Conservation (phyloP, 2,797 vertebrate species). For the Microctenopoma stevenorrisi region DNA sequence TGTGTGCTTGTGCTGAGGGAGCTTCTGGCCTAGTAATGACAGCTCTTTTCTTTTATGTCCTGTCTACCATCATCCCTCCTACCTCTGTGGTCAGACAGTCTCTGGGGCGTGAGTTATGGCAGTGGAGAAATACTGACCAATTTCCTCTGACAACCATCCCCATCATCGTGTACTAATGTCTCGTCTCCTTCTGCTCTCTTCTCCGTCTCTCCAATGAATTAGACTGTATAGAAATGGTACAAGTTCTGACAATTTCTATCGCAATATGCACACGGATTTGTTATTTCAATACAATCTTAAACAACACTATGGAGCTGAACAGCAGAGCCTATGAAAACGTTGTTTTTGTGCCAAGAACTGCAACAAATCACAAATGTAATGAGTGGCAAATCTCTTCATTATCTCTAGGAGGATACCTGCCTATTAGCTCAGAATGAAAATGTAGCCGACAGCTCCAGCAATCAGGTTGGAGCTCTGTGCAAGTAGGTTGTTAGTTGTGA, state of each 20-base stretch:
- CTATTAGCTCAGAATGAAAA: too few relatives aligned
- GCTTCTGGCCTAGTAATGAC: slow-evolving; percentile 35
- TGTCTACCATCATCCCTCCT: slow-evolving; percentile 51
- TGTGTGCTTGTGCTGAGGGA: slow-evolving; percentile 13
- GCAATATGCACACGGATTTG: neutral
- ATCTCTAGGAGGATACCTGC: neutral
- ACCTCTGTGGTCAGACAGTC: slow-evolving; percentile 44
- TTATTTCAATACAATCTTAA: neutral
- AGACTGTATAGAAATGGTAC: neutral
- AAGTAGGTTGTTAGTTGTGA: too few relatives aligned
- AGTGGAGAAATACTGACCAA: slow-evolving; percentile 59
- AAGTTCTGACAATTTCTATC: neutral
- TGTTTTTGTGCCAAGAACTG: neutral
- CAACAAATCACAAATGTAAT: neutral
- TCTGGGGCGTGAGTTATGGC: slow-evolving; percentile 53
- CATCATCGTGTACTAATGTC: slow-evolving; percentile 42
- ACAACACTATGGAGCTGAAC: neutral
- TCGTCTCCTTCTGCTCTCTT: slow-evolving; percentile 3
- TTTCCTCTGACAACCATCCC: slow-evolving; percentile 53
- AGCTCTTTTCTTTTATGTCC: slow-evolving; percentile 59
- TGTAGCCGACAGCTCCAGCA: too few relatives aligned
- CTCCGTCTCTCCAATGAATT: neutral
- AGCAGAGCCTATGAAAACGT: neutral
- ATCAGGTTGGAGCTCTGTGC: neutral
- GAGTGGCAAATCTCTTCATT: neutral